Base-by-base conservation (phyloP, 2,113 vertebrate species). In the Hassar affinis region DNA sequence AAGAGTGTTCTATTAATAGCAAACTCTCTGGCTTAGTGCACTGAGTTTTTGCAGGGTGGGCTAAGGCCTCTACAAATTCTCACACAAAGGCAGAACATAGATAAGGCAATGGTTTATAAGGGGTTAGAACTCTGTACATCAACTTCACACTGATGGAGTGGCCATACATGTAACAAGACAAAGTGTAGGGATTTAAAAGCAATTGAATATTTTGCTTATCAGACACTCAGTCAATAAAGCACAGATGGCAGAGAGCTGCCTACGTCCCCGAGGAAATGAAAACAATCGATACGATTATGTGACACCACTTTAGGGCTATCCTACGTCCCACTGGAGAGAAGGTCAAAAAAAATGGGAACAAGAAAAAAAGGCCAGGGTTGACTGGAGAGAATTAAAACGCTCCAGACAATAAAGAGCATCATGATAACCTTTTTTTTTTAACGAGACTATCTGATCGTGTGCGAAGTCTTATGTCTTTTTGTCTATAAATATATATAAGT, bases 1-100 rank as follows among this genome's bases (percentile, higher is more conserved):
- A 89, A 89, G 77, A 17, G 14, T 30, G 54, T 25, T 84, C 81
- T 88, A 85, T 83, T 83, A 83, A 83, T 85, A 87, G 86, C 33
- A 72, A 25, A 25, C 2, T 64, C 27, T 80, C 1, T 64, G 51
- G 27, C 5, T 14, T 22, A 51, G 11, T 52, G 47, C 49, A 27
- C 47, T 56, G 74, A 27, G 42, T 25, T 59, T 80, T 12, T 38
- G 30, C 20, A 45, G 20, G 25, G 49, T 54, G 76, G 72, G 27
- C 33, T 64, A 69, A 30, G n/a, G 35, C 77, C 25, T 51, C 45
- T 27, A 33, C 35, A 77, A 18, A 6, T 62, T 57, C 49, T 74
- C 6, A 49, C 27, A 72, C 17, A 56, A 35, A 59, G 18, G 6
- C 33, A 47, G 61, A 75, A 51, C 27, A 25, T 5, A 5, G 22